Evolutionary conservation across 1,140 invertebrate genomes (phyloP).

Genomic region (Eriocheir sinensis): DNA sequence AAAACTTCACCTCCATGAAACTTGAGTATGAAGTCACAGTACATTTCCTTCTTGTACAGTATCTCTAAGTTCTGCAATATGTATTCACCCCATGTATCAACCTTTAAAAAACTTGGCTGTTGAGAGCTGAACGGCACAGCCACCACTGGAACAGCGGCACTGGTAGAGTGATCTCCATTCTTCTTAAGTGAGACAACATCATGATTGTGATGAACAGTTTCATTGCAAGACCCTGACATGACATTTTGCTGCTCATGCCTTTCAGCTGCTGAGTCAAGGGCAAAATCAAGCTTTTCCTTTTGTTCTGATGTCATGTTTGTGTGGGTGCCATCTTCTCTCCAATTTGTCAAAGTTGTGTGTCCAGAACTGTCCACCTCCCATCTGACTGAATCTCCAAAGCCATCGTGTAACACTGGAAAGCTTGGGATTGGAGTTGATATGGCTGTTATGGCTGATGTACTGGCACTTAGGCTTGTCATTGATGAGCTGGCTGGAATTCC

Average conservation of each 20-base stretch:
- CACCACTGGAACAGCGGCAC: slow-evolving; percentile 14
- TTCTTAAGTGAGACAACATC: background rate
- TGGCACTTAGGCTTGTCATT: background rate
- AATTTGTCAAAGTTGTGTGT: background rate
- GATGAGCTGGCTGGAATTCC: background rate
- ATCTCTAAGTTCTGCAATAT: slow-evolving; percentile 54
- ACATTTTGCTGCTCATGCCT: background rate
- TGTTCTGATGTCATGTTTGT: background rate
- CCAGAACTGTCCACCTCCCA: background rate
- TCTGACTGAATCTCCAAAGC: background rate
- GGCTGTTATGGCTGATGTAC: slow-evolving; percentile 46
- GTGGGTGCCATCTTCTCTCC: background rate
- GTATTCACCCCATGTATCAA: slow-evolving; percentile 56
- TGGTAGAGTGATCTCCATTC: background rate
- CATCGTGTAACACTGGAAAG: slow-evolving; percentile 38
- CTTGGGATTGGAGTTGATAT: slow-evolving; percentile 57
- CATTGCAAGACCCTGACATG: background rate
- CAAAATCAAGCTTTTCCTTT: background rate
- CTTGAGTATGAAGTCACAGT: slow-evolving; percentile 60
- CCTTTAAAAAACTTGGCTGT: background rate
- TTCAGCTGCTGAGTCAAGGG: background rate
- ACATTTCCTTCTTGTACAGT: slow-evolving; percentile 42
- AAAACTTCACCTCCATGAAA: slow-evolving; percentile 50
- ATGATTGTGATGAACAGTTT: background rate
- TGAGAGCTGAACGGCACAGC: background rate